Conservation (phyloP, 2,113 vertebrate genomes). For the Pardalotus punctatus region DNA sequence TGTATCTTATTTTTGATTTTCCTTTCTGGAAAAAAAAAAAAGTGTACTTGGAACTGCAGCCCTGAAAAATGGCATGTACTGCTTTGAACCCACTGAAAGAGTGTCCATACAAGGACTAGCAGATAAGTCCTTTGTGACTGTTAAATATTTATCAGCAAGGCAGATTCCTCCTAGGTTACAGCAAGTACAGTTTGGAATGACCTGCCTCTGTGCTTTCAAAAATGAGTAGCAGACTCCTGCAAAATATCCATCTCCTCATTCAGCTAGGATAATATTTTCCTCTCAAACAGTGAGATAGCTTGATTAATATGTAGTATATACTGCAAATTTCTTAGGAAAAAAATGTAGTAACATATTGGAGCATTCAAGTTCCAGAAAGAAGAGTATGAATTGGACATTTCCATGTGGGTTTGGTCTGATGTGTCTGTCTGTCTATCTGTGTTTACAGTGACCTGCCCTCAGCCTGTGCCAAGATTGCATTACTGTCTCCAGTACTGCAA, state of each 20-base stretch:
- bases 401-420: background rate
- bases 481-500: background rate
- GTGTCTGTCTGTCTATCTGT: background rate
- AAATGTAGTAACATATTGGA: background rate
- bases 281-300: background rate
- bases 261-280: background rate
- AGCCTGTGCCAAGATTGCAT: background rate
- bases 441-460: background rate
- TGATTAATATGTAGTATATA: background rate
- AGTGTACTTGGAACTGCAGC: background rate
- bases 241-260: background rate
- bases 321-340: background rate
- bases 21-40: background rate
- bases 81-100: background rate
- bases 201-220: background rate
- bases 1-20: background rate
- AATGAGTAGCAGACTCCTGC: background rate
- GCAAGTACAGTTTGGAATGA: slow-evolving; percentile 41
- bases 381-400: background rate
- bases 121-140: background rate
- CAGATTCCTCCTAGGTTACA: slow-evolving; percentile 41
- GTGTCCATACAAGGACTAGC: slow-evolving; percentile 11
- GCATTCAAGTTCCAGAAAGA: background rate
- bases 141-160: slow-evolving; percentile 57
- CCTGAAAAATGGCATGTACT: slow-evolving; percentile 1